Evolutionary conservation across 2,113 vertebrate species (phyloP), one percentile per base, ranked within the genome.

Genomic region (Anas platyrhynchos): DNA sequence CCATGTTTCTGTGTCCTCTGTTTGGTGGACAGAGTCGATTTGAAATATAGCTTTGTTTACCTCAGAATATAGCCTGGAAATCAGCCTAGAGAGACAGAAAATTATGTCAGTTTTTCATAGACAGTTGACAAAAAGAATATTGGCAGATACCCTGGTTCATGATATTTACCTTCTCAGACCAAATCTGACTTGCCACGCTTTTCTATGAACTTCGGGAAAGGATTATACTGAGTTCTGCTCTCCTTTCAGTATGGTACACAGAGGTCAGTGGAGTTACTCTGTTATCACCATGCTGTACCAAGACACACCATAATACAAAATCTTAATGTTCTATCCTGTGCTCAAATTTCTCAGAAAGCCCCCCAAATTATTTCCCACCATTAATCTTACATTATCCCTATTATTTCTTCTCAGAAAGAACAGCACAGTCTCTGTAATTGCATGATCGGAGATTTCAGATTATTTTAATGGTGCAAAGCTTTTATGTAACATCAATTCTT

Each of bases 1-100:
- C 58, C 34, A 41, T 1, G 0, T 11, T 44, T n/a, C 67, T 26
- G 20, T 13, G 20, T 0, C 1, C 52, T 63, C 0, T 0, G 22
- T 26, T 78, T 43, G 61, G 71, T 6, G 46, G 41, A 21, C 55
- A 73, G 63, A 41, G 84, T 1, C 2, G 3, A 71, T 86, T 46
- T 62, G 72, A 77, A 95, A 74, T 2, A 8, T 38, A 71, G 46
- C 15, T 36, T 74, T 0, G 0, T 88, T 44, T 73, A 31, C 79
- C 43, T 74, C n/a, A 52, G 77, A 94, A 25, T 32, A 41, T 13
- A 62, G 73, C n/a, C 69, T 2, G 2, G 68, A 93, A 91, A 93
- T 71, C 77, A 62, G 73, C 58, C 88, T 41, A 20, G 55, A 61
- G 44, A 50, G 59, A 66, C 0, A 2, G 88, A 91, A 93, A 91